Evolutionary conservation across 2,113 vertebrate species (phyloP).

Genomic region (Hippolais icterina): DNA sequence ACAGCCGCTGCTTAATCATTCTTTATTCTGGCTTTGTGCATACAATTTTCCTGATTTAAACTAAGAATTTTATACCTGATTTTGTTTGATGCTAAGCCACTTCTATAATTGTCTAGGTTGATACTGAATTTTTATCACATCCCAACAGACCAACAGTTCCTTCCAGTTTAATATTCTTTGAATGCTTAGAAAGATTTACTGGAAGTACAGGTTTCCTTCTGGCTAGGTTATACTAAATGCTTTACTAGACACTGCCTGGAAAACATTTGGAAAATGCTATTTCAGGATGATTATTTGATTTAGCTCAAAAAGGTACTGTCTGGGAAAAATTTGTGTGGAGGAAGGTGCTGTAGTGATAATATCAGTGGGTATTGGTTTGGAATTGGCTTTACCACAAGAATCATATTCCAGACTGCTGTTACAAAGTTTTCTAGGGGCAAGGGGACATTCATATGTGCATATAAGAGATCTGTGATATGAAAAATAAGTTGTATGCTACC

Average conservation of each 20-base stretch:
- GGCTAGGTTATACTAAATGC: neutral
- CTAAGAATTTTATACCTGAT: neutral
- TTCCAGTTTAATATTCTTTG: neutral
- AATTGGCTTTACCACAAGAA: neutral
- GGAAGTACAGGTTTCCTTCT: neutral
- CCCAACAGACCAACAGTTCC: neutral
- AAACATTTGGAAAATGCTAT: neutral
- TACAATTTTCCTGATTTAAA: neutral
- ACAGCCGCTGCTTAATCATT: neutral
- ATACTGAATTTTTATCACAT: neutral
- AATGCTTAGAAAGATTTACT: neutral
- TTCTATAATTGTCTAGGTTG: neutral
- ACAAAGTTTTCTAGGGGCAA: neutral
- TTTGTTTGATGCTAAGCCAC: neutral
- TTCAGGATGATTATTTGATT: neutral
- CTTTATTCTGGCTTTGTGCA: neutral
- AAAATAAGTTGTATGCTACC: neutral
- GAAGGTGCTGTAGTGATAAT: neutral
- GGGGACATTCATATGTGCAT: accelerated
- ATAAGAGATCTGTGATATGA: neutral
- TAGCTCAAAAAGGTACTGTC: neutral
- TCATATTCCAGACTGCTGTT: neutral
- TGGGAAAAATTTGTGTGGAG: neutral
- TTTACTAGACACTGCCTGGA: neutral
- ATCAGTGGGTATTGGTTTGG: neutral